Base-by-base conservation (phyloP, 2,113 vertebrate species). In the Clarias gariepinus region DNA sequence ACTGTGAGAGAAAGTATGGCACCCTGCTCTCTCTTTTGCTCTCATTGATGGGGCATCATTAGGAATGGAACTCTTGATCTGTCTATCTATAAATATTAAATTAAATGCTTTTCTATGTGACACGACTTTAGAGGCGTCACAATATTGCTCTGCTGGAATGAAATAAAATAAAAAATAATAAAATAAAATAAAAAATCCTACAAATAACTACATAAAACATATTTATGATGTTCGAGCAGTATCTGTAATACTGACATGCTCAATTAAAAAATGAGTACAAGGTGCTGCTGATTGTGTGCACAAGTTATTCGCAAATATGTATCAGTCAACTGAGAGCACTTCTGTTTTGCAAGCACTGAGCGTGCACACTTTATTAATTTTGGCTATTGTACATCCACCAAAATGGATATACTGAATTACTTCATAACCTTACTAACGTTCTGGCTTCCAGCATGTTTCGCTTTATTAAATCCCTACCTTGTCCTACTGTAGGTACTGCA, bases 401-500 rank as follows among this genome's bases (percentile, higher is more conserved):
- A 12, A 74, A 47, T 25, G 47, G 36, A 52, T 52, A 36, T 74
- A 1, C 36, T 52, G 21, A 13, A 73, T 41, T 21, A 73, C 55
- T 63, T 1, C 3, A 8, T 52, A 53, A n/a, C 55, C 71, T 76
- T 1, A 52, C 68, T 85, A 78, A 87, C 74, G 69, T 13, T 12
- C 13, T 60, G 61, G 33, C 16, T 63, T 63, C 82, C 33, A 30
- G 81, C 69, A n/a, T 81, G 61, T 66, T 19, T 16, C 2, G 3
- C 71, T 23, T 68, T 30, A 63, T 33, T 83, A 86, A 63, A 47
- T 60, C 53, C 63, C 57, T 81, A 58, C 82, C 85, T 82, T 60
- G 78, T 78, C 83, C 71, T 47, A 8, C 6, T 47, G 47, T 47
- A 63, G 23, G 28, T 21, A 47, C n/a, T 78, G 61, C 69, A 58